A percentile compares a stretch with the other conserved stretches of the same genome.
Evolutionary conservation across 2,113 vertebrate species (phyloP).

Genomic region (Alaudala cheleensis): DNA sequence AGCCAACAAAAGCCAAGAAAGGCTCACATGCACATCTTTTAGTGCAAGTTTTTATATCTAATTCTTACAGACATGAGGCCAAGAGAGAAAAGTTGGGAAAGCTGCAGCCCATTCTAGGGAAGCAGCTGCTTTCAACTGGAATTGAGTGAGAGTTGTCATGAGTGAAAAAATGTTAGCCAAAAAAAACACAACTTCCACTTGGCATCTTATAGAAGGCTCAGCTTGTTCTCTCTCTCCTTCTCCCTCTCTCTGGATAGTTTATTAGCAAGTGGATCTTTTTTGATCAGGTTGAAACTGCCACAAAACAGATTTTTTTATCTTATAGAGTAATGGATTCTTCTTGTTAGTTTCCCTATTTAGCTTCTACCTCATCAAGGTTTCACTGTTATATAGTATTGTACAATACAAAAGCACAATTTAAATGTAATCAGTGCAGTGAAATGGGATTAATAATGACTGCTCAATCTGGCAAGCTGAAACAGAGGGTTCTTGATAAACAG

Average conservation of each 20-base stretch:
- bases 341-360: background rate
- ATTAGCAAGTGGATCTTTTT: background rate
- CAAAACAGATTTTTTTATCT: background rate
- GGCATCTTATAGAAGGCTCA: background rate
- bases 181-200: background rate
- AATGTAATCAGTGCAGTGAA: background rate
- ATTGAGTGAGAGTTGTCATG: background rate
- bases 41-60: background rate
- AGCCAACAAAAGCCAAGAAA: background rate
- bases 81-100: background rate
- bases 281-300: background rate
- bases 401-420: background rate
- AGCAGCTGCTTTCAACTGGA: slow-evolving; percentile 31
- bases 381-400: background rate
- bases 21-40: background rate
- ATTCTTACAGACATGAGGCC: background rate
- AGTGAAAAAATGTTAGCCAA: background rate
- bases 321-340: background rate
- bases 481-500: background rate
- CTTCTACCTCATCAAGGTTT: background rate
- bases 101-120: background rate
- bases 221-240: background rate
- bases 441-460: background rate
- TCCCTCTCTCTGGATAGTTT: background rate
- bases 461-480: background rate